Evolutionary conservation across 2,888 invertebrate species (phyloP), one percentile per base, ranked within the genome.

Genomic region (Pediacus dermestoides): DNA sequence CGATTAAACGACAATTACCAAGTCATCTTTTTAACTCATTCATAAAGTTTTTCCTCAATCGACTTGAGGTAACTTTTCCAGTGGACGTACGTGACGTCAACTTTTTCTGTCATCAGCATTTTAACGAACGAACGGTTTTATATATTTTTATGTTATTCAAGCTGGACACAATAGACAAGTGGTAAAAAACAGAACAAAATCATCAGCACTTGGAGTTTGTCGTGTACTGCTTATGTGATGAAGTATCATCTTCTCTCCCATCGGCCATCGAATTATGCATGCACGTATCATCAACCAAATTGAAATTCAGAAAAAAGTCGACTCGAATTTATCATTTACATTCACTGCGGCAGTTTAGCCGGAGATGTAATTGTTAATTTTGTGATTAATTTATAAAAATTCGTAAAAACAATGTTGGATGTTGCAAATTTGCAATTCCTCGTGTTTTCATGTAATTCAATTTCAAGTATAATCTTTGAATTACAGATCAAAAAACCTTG

Each of bases 241-340:
- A n/a, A n/a, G n/a, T n/a, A n/a, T n/a, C n/a, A n/a, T n/a, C n/a
- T n/a, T n/a, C n/a, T n/a, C n/a, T n/a, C n/a, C n/a, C n/a, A n/a
- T n/a, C n/a, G 33, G 32, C 45, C 41, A 44, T 38, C 41, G 37
- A 39, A 56, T 56, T 54, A 54, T 53, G 44, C 50, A 54, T 54
- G 54, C 54, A 53, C 54, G 54, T 44, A 50, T 45, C 43, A 43
- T 45, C 53, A 42, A 41, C 40, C n/a, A 46, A 48, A 48, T 48
- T 44, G 46, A 39, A 48, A 42, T 46, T 38, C 36, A 23, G 9
- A 23, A 23, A 23, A 23, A 23, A n/a, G 3, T 6, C n/a, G n/a
- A n/a, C n/a, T n/a, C n/a, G n/a, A n/a, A n/a, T n/a, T n/a, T n/a
- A n/a, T n/a, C n/a, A n/a, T n/a, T n/a, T n/a, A n/a, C n/a, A n/a